Conservation (phyloP, 2,113 vertebrate species). For the Catagonus wagneri region DNA sequence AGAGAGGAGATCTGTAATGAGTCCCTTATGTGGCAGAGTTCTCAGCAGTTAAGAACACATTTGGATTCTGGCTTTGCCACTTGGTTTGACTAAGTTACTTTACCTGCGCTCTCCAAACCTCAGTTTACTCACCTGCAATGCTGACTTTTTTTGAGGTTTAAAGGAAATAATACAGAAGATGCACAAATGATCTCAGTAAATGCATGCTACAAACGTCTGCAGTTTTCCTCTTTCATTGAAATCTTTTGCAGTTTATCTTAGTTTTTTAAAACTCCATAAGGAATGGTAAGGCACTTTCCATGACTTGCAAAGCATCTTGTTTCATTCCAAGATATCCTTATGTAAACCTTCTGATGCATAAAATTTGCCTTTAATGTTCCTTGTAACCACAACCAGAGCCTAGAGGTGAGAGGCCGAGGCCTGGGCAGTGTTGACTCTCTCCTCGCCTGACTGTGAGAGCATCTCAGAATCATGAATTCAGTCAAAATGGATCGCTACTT, state of each 20-base stretch:
- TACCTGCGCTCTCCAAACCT: background rate
- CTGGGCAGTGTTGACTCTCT: background rate
- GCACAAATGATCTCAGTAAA: background rate
- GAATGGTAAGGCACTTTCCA: background rate
- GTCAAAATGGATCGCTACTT: background rate
- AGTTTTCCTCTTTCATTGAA: background rate
- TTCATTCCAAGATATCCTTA: background rate
- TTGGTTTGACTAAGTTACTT: background rate
- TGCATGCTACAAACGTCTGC: background rate
- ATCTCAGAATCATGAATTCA: background rate
- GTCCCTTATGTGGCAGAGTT: background rate
- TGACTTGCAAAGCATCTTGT: background rate
- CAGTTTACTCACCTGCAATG: background rate
- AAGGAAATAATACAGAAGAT: background rate
- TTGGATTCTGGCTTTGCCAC: background rate
- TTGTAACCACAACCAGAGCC: background rate
- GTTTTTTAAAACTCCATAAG: background rate
- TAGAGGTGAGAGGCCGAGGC: background rate
- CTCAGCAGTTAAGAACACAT: background rate
- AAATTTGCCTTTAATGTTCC: conserved; percentile 41
- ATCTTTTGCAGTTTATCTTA: background rate
- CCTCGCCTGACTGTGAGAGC: background rate
- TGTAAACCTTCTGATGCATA: background rate
- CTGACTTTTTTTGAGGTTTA: background rate
- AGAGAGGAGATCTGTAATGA: background rate